Evolutionary conservation across 2,113 vertebrate genomes (phyloP).

Genomic region (Saguinus midas): DNA sequence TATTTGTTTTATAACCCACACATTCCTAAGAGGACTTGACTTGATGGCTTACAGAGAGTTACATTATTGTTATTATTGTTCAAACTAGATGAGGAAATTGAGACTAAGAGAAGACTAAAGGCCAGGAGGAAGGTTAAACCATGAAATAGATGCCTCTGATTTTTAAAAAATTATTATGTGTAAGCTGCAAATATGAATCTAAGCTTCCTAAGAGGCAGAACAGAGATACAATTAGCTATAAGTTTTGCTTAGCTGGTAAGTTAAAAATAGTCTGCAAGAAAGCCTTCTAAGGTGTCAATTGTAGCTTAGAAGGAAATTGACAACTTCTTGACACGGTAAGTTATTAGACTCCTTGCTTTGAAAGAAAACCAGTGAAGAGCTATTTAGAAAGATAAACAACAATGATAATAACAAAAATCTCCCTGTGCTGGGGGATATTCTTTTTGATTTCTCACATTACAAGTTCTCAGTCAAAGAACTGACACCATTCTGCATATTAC

Average conservation of each 20-base stretch:
- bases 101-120: background rate
- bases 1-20: background rate
- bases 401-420: background rate
- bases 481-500: background rate
- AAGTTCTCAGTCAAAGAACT: background rate
- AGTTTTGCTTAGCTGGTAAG: background rate
- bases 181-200: background rate
- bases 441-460: background rate
- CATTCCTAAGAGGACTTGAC: background rate
- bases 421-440: background rate
- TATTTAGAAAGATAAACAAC: background rate
- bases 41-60: background rate
- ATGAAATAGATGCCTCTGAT: background rate
- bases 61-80: background rate
- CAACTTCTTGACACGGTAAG: background rate
- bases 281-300: background rate
- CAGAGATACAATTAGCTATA: background rate
- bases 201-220: background rate
- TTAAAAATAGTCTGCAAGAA: background rate
- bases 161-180: constrained; percentile 6
- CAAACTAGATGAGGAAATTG: background rate
- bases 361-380: background rate
- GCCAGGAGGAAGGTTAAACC: background rate
- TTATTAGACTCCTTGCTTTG: background rate
- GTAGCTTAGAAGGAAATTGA: background rate